Evolutionary conservation across 2,113 vertebrate genomes (phyloP).

Genomic region (Corythoichthys haematopterus): DNA sequence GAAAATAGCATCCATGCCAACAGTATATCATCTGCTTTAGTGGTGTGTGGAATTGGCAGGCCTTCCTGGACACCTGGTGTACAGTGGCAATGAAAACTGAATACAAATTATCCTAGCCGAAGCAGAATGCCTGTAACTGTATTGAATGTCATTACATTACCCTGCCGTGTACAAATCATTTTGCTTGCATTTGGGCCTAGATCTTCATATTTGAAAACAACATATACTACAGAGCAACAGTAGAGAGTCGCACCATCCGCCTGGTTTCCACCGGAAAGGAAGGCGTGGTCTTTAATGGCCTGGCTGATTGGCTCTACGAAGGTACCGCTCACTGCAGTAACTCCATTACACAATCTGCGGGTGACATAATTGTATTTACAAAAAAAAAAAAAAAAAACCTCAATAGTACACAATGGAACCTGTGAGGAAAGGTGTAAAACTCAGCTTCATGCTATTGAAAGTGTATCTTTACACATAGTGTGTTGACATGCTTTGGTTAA

Average conservation of each 20-base stretch:
- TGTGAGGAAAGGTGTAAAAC: too few species aligned
- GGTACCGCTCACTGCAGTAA: constrained; percentile 64
- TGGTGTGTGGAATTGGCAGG: not conserved
- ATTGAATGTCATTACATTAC: not conserved
- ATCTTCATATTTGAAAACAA: constrained; percentile 99
- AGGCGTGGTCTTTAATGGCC: constrained; percentile 89
- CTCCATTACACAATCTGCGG: not conserved
- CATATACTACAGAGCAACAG: constrained; percentile 90
- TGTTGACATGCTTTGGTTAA: too few species aligned
- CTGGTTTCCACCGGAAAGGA: constrained; percentile 92
- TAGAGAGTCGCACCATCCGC: constrained; percentile 85
- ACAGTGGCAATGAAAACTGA: not conserved
- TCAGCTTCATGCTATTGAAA: too few species aligned
- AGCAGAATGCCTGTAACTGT: not conserved
- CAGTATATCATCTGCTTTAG: not conserved
- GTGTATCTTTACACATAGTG: too few species aligned
- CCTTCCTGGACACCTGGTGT: not conserved
- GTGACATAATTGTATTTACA: too few species aligned
- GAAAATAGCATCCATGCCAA: not conserved
- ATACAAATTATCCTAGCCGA: not conserved
- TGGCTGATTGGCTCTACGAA: constrained; percentile 97
- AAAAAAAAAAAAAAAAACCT: not conserved
- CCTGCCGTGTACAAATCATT: not conserved
- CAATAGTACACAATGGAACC: not conserved
- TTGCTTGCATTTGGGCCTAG: constrained; percentile 58